Evolutionary conservation across 30 jellyfish, hydroid and myxozoan genomes (phyloP).

Genomic region (Nemopilema nomurai): DNA sequence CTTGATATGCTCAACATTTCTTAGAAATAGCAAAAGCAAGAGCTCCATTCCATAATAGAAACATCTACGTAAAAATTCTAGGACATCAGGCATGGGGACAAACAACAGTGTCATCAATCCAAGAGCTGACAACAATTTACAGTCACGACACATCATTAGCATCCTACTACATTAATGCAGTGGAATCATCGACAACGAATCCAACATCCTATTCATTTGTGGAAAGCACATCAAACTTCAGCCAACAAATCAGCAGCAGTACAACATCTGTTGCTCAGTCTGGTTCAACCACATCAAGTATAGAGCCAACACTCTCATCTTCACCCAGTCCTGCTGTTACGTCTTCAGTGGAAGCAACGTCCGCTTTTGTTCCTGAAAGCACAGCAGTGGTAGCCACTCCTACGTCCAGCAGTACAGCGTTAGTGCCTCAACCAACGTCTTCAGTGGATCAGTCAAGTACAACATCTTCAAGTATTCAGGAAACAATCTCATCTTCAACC

Average conservation of each 20-base stretch:
- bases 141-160: too few relatives aligned
- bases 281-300: constrained; percentile 4
- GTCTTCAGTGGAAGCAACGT: background rate
- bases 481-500: background rate
- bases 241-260: background rate
- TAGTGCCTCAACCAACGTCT: background rate
- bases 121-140: too few relatives aligned
- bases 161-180: too few relatives aligned
- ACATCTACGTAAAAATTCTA: too few relatives aligned
- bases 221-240: background rate
- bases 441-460: background rate
- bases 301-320: background rate
- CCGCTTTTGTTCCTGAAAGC: background rate
- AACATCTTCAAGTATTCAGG: too few relatives aligned
- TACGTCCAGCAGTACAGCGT: background rate
- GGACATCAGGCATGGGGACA: too few relatives aligned
- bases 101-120: too few relatives aligned
- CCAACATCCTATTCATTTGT: background rate
- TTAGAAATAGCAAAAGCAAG: too few relatives aligned
- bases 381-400: background rate
- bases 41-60: too few relatives aligned
- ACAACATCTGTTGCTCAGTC: background rate
- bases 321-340: background rate
- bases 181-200: too few relatives aligned
- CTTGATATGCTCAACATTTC: too few relatives aligned